Evolutionary conservation across 2,113 vertebrate genomes (phyloP).

Genomic region (Cryptomyrus ogoouensis): DNA sequence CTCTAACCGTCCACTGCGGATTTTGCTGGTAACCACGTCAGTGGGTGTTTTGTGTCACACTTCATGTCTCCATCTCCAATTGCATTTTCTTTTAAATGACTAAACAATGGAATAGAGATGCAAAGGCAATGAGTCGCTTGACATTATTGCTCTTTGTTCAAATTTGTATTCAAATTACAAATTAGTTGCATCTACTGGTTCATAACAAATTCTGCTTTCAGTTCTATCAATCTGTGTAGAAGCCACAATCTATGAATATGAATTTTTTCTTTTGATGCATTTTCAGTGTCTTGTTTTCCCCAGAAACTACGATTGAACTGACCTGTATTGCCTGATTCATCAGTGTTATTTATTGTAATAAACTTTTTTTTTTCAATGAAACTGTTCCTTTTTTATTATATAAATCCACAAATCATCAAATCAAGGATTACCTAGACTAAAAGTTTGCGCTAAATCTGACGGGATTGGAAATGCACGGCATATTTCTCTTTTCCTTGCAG

Average conservation of each 20-base stretch:
- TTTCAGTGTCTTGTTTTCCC: background rate
- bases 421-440: background rate
- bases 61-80: background rate
- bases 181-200: background rate
- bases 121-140: background rate
- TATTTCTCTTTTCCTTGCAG: background rate
- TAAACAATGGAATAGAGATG: background rate
- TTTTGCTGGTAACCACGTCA: background rate
- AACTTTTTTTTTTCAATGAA: background rate
- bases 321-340: background rate
- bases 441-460: background rate
- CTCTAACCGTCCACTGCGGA: background rate
- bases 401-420: background rate
- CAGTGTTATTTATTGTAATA: background rate
- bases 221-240: background rate
- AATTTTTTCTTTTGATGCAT: background rate
- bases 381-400: background rate
- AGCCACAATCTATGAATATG: background rate
- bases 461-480: background rate
- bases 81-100: background rate
- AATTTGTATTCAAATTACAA: background rate
- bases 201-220: background rate
- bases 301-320: background rate
- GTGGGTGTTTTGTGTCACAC: background rate
- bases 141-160: background rate